Evolutionary conservation across 2,888 invertebrate genomes (phyloP), one percentile per base, ranked within the genome.

Genomic region (Tachina fera): DNA sequence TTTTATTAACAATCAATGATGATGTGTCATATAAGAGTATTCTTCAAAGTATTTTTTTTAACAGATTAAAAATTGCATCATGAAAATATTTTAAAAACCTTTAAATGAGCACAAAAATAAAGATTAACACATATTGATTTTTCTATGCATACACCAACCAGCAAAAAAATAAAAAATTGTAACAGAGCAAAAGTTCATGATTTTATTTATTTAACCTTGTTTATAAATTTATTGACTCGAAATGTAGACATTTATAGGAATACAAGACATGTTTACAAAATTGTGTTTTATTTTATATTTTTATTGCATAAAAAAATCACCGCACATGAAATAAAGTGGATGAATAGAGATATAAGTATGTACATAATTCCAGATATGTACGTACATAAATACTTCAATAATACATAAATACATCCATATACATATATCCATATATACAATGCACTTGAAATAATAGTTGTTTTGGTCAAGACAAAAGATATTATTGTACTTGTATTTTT

Each of bases 151-250:
- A 16, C 2, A 14, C 11, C 11, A 60, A 1, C 61, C 41, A 41
- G 5, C 43, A 16, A 53, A 39, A 22, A 53, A 74, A 47, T n/a
- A n/a, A n/a, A n/a, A n/a, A n/a, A 76, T 74, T 77, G 53, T 39
- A 68, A 65, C 68, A 60, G 82, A 83, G 63, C 80, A 56, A 84
- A 72, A 86, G 88, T 88, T 88, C 88, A 87, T 84, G 87, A 87
- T 87, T 86, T 87, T 77, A 77, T 77, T 81, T 65, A 61, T 83
- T 86, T 85, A 82, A 87, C 88, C 88, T 88, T 88, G 88, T 81
- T 82, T 84, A 49, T 9, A 45, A 74, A 85, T 78, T 76, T 81
- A 81, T 85, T 81, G 81, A 74, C 77, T 82, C 43, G 19, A 31
- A 68, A 31, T 74, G 49, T 74, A 74, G 80, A 61, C 58, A 58